Evolutionary conservation across 2,113 vertebrate species (phyloP), one percentile per base, ranked within the genome.

Genomic region (Herpetotheres cachinnans): DNA sequence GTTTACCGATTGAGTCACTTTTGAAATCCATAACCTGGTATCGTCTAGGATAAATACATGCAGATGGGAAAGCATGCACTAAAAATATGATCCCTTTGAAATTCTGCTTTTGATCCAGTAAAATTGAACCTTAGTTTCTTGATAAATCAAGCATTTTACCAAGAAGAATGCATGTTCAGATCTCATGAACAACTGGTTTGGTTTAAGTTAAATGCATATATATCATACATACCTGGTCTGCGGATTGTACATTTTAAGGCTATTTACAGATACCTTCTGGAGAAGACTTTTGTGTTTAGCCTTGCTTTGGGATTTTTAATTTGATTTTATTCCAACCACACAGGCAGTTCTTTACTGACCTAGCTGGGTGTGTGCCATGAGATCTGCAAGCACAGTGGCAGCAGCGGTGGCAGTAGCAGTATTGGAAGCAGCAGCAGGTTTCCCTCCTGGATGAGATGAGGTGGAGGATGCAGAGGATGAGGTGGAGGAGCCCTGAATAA

Each of bases 381-480:
- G 98, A 98, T 99, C 99, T 91, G 99, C 98, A 96, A 99, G 98
- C 55, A 98, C 97, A 20, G 98, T 98, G 86, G 99, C 98, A 84
- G 99, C 97, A 71, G 99, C 94, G 77, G 95, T 98, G 83, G 98
- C 98, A 89, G 98, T 97, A 93, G 98, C 94, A 24, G 98, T 89
- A 79, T 95, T 97, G 95, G 98, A 98, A 95, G 98, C 98, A 87
- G 98, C 97, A 94, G 98, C 95, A 81, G 98, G 98, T 98, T 99
- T 98, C 98, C 99, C 99, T 98, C 99, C 99, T 30, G 98, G 99
- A 98, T 99, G 99, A 93, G 99, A 99, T 98, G 99, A 99, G 93
- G 99, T 99, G 98, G 99, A 99, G 34, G 99, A 99, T 88, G 99
- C 99, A 40, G 99, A 99, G 95, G 99, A 99, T 98, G 99, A 99